These are phyloP conservation scores for Troilus luridus DNA, from an alignment of 2,888 invertebrate species.

Conservation along the genomic window DNA sequence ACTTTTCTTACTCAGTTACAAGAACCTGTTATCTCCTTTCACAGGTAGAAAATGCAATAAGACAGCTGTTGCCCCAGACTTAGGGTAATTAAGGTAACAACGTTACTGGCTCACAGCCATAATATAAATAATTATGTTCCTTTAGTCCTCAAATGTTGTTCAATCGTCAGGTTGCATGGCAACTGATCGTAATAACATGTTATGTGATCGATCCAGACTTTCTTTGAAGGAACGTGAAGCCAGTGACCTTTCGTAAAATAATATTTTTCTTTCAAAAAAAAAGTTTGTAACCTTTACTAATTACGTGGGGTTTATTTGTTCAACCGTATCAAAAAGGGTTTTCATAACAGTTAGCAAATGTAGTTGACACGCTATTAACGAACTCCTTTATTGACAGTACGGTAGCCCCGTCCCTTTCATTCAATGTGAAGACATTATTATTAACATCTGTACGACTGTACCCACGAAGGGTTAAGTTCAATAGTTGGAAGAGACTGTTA, in stretches of 20 bases:
- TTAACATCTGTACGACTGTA: no score
- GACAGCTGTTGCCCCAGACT: background rate
- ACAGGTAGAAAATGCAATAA: background rate
- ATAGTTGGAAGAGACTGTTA: no score
- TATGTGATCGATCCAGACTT: constrained; percentile 36
- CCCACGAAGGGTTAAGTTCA: no score
- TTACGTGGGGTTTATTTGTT: constrained; percentile 42
- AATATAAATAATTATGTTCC: constrained; percentile 2
- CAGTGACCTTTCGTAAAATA: constrained; percentile 34
- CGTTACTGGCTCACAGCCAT: background rate
- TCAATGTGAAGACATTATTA: background rate
- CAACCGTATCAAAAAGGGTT: background rate
- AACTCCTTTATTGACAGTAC: background rate
- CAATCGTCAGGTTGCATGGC: background rate
- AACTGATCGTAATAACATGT: constrained; percentile 36
- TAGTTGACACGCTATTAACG: constrained; percentile 17
- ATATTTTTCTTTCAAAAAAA: constrained; percentile 13
- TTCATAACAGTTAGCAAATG: constrained; percentile 21
- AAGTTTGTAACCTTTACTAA: constrained; percentile 40
- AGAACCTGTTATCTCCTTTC: background rate
- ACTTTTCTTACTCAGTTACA: background rate
- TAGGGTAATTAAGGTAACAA: background rate
- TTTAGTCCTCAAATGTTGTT: constrained; percentile 11
- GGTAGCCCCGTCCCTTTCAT: background rate
- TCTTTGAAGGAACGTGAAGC: constrained; percentile 41